Evolutionary conservation across 2,797 vertebrate genomes (phyloP), one percentile per base, ranked within the genome.

Genomic region (Microctenopoma lineatum): DNA sequence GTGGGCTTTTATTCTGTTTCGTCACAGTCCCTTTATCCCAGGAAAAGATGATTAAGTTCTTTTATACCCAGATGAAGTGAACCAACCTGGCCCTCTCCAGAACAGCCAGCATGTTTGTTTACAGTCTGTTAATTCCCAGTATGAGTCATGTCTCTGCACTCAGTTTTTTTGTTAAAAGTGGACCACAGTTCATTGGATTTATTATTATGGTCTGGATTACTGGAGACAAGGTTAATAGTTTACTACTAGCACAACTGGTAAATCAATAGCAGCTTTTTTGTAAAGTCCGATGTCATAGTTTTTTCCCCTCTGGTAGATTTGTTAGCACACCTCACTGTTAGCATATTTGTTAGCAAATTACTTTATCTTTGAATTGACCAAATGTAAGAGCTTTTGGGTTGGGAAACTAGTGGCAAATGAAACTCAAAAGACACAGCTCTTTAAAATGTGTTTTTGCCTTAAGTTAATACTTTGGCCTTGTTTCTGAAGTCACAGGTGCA

Each of bases 101-200:
- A 73, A 67, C 47, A 67, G 68, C 48, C 67, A 27, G 53, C 16
- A 4, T 44, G 26, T 64, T 48, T 83, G 79, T 82, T 77, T 83
- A 64, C 32, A 62, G 45, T 59, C n/a, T 2, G 48, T 78, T 63
- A 26, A 61, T 63, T 68, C 52, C 55, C 76, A 70, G 50, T 81
- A 77, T 83, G 79, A 88, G 69, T 84, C 83, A 79, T 63, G 53
- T 39, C 38, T 56, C n/a, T 54, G 12, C 66, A 11, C 39, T 60
- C 34, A 4, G 34, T 32, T 59, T 71, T 21, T 51, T 55, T 60
- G 15, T 48, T 67, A 16, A 15, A 53, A 51, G 34, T 52, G 52
- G 18, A 32, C 65, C 26, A 63, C 56, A 70, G 16, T 39, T 5
- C 10, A 27, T 4, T 67, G 44, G n/a, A 36, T 16, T 39, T 73